Base-by-base conservation (phyloP, 2,888 invertebrate genomes). In the Catocala fraxini region DNA sequence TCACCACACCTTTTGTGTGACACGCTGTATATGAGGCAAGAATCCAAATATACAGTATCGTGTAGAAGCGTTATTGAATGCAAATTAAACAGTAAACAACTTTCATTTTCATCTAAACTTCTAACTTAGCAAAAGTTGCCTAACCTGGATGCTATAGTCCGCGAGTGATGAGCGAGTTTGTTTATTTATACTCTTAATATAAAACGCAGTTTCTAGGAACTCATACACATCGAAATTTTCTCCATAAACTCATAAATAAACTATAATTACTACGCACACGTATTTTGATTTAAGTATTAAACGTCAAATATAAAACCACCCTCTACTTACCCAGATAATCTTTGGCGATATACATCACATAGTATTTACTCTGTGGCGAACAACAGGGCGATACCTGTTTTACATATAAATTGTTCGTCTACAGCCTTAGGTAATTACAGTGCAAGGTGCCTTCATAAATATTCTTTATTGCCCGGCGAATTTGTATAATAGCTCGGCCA, bases 351-450 rank as follows among this genome's bases (percentile, higher is more conserved):
- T 35, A 43, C 51, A 34, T 52, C 33, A 63, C 42, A 58, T 55
- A 4, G 47, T 75, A 68, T 65, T 72, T 75, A 75, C 73, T 52
- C 11, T 51, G 53, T 35, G 57, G 56, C 51, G 61, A 63, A 55
- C 56, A 60, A 52, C 45, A 0, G 34, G 52, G 11, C 41, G 67
- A 75, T 79, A 73, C 82, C 86, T 84, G 80, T 65, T 89, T 89
- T 84, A 83, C 89, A 89, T 89, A 88, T 86, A 89, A 88, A 89
- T 87, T 87, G 88, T 89, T 78, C 72, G 80, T 80, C 80, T 85
- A 82, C 84, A 70, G 71, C 78, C 77, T 79, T 67, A 68, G 75
- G 88, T 89, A 89, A 89, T 89, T 89, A 88, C 85, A 83, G 82
- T 77, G 75, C 75, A 72, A 87, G 85, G 83, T 81, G 81, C 85